A percentile compares a stretch with the other conserved stretches of the same genome.
These are phyloP conservation scores for Bhutanitis thaidina DNA, from an alignment of 2,888 invertebrate genomes.

Conservation along the genomic window DNA sequence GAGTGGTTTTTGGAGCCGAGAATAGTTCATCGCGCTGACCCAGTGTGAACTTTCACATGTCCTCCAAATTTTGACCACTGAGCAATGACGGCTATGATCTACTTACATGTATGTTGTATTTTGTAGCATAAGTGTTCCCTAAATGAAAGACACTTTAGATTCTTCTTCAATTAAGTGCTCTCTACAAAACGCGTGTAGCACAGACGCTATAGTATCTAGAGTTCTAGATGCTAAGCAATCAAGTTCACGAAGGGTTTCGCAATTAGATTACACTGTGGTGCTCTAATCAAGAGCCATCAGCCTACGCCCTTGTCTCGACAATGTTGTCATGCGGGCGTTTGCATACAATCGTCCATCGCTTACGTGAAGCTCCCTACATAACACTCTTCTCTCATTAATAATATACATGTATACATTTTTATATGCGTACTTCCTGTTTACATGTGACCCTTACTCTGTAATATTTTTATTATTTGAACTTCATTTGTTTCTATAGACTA, in stretches of 20 bases:
- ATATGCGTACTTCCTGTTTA: too few relatives aligned
- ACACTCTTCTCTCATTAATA: neutral
- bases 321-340: constrained; percentile 64
- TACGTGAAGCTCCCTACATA: constrained; percentile 29
- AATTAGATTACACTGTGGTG: constrained; percentile 22
- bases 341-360: constrained; percentile 47
- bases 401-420: too few relatives aligned
- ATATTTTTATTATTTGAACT: too few relatives aligned
- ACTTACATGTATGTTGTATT: too few relatives aligned
- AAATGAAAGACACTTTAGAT: neutral
- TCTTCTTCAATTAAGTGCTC: constrained; percentile 7
- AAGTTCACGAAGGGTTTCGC: constrained; percentile 10
- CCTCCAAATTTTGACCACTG: too few relatives aligned
- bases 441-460: too few relatives aligned
- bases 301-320: constrained; percentile 33
- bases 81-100: too few relatives aligned
- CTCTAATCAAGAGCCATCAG: constrained; percentile 24
- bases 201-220: neutral
- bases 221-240: constrained; percentile 8
- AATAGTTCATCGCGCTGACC: too few relatives aligned
- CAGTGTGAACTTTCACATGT: too few relatives aligned
- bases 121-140: neutral
- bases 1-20: too few relatives aligned
- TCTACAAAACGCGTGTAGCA: neutral
- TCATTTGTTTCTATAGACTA: too few relatives aligned